Conservation (phyloP, 2,113 vertebrate species). For the Empidonax alnorum region DNA sequence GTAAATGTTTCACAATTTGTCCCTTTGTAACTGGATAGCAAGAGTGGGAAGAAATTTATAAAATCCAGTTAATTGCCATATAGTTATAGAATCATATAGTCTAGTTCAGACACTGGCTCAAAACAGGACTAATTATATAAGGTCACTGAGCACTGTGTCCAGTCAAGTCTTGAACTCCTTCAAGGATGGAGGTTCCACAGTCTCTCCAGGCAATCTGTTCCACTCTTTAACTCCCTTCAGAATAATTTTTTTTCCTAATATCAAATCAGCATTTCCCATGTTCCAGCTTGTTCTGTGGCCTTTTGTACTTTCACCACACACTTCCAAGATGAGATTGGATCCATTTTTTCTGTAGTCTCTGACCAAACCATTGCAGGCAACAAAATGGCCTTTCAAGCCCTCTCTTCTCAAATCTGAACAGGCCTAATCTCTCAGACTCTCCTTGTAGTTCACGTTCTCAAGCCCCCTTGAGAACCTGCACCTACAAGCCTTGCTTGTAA, state of each 20-base stretch:
- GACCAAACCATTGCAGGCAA: background rate
- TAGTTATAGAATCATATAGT: background rate
- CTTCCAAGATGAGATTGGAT: background rate
- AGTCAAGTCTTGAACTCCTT: background rate
- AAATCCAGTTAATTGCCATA: background rate
- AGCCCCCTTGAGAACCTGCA: background rate
- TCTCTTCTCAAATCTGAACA: background rate
- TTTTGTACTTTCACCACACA: background rate
- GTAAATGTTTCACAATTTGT: background rate
- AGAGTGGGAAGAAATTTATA: background rate
- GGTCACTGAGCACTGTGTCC: background rate
- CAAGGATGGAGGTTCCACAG: background rate
- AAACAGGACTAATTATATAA: background rate
- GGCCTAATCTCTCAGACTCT: background rate
- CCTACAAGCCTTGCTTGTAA: background rate
- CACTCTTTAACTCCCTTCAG: background rate
- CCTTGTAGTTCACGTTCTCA: background rate
- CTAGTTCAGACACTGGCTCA: background rate
- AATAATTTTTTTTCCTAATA: background rate
- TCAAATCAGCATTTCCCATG: background rate
- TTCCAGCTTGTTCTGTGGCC: background rate
- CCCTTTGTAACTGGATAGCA: background rate
- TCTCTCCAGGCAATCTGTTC: background rate
- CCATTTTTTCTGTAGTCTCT: background rate
- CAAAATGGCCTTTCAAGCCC: background rate